Evolutionary conservation across 2,888 invertebrate genomes (phyloP).

Genomic region (Augochlorella aurata): DNA sequence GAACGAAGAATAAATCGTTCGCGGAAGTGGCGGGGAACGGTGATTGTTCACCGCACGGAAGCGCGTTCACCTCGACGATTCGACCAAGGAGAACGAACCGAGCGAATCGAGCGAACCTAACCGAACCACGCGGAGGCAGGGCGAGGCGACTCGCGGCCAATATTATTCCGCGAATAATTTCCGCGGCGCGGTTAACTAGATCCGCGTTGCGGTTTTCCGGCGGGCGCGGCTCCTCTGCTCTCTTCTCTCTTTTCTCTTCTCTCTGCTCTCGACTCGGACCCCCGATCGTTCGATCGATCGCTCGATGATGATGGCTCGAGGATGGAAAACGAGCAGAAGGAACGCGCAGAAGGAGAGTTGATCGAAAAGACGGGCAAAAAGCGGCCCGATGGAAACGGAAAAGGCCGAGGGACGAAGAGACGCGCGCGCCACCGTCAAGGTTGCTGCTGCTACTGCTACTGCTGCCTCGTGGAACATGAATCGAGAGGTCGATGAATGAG

Average conservation of each 20-base stretch:
- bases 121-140: background rate
- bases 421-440: constrained; percentile 49
- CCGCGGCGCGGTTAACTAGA: constrained; percentile 70
- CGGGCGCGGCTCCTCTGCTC: constrained; percentile 25
- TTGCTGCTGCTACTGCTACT: background rate
- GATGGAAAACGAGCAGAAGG: constrained; percentile 54
- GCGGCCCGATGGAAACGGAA: constrained; percentile 32
- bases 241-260: background rate
- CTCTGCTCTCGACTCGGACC: background rate
- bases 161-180: constrained; percentile 69
- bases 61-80: constrained; percentile 37
- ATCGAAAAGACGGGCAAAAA: constrained; percentile 42
- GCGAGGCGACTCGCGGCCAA: constrained; percentile 36
- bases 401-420: constrained; percentile 32
- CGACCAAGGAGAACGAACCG: constrained; percentile 25
- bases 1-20: constrained; percentile 2
- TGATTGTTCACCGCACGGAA: constrained; percentile 23
- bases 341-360: constrained; percentile 27
- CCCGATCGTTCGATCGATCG: constrained; percentile 51
- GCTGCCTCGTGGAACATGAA: constrained; percentile 34
- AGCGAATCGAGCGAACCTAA: background rate
- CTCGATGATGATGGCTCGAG: constrained; percentile 61
- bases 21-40: constrained; percentile 4
- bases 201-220: constrained; percentile 71
- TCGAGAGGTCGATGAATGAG: constrained; percentile 60